phyloP scores from a whole-genome alignment of 2,113 vertebrate genomes.

The Thinocorus orbignyianus region DNA sequence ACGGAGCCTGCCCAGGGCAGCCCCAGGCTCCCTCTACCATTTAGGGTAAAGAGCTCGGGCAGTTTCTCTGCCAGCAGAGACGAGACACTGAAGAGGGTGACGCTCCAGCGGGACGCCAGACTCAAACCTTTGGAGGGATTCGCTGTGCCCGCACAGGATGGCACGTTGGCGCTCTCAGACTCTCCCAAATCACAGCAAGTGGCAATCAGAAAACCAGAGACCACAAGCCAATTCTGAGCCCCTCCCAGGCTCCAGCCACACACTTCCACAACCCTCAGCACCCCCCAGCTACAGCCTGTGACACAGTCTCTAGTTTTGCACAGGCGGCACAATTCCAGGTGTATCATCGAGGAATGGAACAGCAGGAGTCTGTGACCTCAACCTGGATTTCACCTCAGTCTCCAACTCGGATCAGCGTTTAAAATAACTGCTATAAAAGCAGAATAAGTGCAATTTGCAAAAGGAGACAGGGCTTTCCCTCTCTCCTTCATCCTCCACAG shows the following conservation, averaged over 20 bases:
- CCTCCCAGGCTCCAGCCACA: neutral
- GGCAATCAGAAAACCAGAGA: neutral
- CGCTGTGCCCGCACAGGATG: neutral
- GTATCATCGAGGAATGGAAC: neutral
- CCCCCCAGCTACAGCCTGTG: accelerated
- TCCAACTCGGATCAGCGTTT: neutral
- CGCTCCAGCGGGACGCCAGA: neutral
- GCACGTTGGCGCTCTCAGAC: neutral
- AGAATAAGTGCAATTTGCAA: neutral
- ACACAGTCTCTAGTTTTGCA: neutral
- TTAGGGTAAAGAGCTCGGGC: neutral
- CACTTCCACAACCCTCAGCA: too few species aligned
- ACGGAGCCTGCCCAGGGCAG: neutral
- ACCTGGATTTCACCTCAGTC: neutral
- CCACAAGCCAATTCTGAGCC: neutral
- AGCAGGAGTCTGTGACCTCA: neutral
- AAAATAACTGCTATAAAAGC: neutral
- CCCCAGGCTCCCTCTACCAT: neutral
- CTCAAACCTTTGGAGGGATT: neutral
- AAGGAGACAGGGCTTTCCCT: neutral
- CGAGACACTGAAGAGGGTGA: neutral
- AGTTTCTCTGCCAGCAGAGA: neutral
- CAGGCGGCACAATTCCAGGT: neutral
- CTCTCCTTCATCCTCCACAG: neutral
- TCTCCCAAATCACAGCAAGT: neutral